Conservation (phyloP, 2,113 vertebrate genomes). For the Tauraco erythrolophus region DNA sequence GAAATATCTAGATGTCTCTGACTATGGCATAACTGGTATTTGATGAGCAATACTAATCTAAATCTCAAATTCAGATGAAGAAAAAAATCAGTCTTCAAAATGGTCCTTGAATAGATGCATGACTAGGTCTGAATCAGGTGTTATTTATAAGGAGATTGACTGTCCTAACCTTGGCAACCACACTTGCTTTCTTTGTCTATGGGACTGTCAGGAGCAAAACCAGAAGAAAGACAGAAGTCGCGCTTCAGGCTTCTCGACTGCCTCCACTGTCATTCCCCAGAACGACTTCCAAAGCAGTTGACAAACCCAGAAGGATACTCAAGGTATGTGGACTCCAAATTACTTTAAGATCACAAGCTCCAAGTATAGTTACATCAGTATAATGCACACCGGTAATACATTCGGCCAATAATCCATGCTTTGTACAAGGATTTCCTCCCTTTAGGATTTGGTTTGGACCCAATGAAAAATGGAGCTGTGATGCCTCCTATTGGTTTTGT, state of each 20-base stretch:
- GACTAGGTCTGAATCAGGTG: not conserved
- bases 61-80: not conserved
- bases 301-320: not conserved
- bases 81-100: not conserved
- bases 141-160: not conserved
- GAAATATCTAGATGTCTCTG: not conserved
- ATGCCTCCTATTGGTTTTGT: constrained; percentile 42
- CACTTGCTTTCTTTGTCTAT: not conserved
- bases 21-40: not conserved
- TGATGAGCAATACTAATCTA: not conserved
- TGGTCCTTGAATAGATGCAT: not conserved
- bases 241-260: not conserved
- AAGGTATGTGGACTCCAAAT: not conserved
- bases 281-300: not conserved
- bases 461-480: constrained; percentile 3
- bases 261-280: not conserved
- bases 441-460: not conserved
- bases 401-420: not conserved
- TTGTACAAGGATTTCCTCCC: not conserved
- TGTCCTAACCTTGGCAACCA: not conserved
- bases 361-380: not conserved
- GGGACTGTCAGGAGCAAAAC: not conserved
- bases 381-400: not conserved
- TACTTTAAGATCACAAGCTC: not conserved
- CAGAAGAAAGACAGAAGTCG: not conserved